Base-by-base conservation (phyloP, 2,888 invertebrate genomes). In the Eudemis profundana region DNA sequence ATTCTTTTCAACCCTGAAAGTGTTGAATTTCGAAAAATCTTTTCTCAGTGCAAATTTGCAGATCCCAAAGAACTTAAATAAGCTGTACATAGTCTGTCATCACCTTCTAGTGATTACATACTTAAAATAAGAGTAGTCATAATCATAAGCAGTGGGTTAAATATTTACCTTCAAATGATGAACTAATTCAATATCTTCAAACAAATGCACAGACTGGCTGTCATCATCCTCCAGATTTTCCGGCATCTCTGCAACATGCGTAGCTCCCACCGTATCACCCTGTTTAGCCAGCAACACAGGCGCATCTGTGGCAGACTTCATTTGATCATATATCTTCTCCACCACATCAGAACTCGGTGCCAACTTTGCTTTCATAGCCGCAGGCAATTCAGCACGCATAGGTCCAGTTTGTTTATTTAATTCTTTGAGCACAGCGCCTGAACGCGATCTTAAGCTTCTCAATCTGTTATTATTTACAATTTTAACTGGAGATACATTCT, bases 161-260 rank as follows among this genome's bases (percentile, higher is more conserved):
- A 19, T 40, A 46, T 38, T 71, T 78, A 91, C 91, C 89, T 92
- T 90, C 23, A 82, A 70, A 78, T 90, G 85, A 79, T 90, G 89
- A 46, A 89, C 73, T 63, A 89, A 29, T 73, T 89, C 90, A 72
- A 92, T 81, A 75, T 92, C 91, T 74, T 92, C 90, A 85, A 92
- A 92, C 69, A 92, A 78, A 76, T 89, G 89, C 0, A 91, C 85
- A 42, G 90, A 89, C 33, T 86, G 73, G 7, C 78, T 76, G 67
- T 89, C 87, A 54, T 33, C n/a, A n/a, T n/a, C n/a, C n/a, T n/a
- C 72, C 17, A 73, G 71, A 67, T 72, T 68, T 12, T 67, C 46
- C 21, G 69, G 65, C 33, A 70, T 40, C 29, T 82, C 77, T 54
- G 74, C 76, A 17, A 78, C 57, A 70, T 81, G 74, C 5, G 78